phyloP scores from a whole-genome alignment of 1,140 invertebrate species.

The Orussus abietinus region DNA sequence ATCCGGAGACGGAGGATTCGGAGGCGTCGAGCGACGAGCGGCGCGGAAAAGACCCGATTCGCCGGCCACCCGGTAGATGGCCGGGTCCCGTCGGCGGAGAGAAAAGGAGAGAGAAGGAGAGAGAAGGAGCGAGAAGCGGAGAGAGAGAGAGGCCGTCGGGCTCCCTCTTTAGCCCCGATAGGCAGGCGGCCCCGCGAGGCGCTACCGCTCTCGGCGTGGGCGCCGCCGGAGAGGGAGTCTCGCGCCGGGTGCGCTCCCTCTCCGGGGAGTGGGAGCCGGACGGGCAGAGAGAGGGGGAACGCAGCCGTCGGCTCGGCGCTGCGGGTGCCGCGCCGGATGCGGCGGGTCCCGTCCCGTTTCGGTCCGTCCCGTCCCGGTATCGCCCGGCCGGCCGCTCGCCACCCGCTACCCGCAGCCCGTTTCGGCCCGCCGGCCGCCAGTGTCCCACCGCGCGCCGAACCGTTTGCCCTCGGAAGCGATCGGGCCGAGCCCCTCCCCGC shows the following conservation, averaged over 20 bases:
- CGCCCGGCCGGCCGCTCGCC: constrained; percentile 38
- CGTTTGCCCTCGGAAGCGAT: constrained; percentile 51
- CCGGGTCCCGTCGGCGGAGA: constrained; percentile 17
- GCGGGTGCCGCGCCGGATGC: constrained; percentile 19
- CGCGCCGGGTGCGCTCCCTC: neutral
- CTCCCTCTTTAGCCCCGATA: too few species aligned
- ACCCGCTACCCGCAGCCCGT: constrained; percentile 45
- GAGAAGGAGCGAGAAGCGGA: constrained; percentile 18
- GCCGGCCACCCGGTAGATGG: constrained; percentile 25
- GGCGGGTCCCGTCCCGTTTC: constrained; percentile 39
- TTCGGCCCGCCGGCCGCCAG: constrained; percentile 34
- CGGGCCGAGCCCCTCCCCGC: constrained; percentile 23
- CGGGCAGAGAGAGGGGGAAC: constrained; percentile 19
- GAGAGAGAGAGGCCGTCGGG: constrained; percentile 16
- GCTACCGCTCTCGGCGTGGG: neutral
- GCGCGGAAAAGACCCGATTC: constrained; percentile 23
- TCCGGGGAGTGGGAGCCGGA: constrained; percentile 8
- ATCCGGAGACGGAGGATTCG: too few species aligned
- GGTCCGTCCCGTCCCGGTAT: constrained; percentile 41
- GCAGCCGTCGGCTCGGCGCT: constrained; percentile 23
- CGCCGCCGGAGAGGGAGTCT: neutral
- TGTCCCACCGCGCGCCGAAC: constrained; percentile 52
- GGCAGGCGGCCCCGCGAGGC: too few species aligned
- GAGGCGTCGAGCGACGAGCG: constrained; percentile 21
- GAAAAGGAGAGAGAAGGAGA: constrained; percentile 15